Evolutionary conservation across 2,113 vertebrate genomes (phyloP), one percentile per base, ranked within the genome.

Genomic region (Tricholaema leucomelas): DNA sequence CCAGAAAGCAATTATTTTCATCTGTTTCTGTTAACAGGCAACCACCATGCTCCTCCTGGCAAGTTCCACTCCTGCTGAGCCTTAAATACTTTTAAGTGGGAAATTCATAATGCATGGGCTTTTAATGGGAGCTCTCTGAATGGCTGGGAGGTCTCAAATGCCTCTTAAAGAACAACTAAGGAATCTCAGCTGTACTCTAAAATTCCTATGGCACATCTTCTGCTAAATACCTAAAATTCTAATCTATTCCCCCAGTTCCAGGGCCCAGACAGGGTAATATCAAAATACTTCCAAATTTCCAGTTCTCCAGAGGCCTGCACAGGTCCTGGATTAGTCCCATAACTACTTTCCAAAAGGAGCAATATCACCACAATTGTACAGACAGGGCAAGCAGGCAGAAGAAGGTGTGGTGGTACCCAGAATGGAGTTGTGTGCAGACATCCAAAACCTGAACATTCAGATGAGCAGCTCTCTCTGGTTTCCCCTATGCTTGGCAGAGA

Each of bases 111-210:
- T 25, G 72, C 54, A 28, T 52, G 85, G 76, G 25, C 67, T 86
- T 59, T 94, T 92, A 94, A 58, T 66, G 81, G 92, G 64, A 75
- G 28, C 44, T 94, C 74, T 84, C 48, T 75, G 64, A 90, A 79
- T 92, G 74, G 83, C 28, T 92, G 83, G 40, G 79, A 96, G 95
- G 95, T 95, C 92, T 95, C 95, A 91, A 93, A 74, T 90, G 90
- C 6, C 28, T 93, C 72, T 93, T 82, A 90, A 92, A 95, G 91
- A 24, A 90, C 56, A 64, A 92, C 91, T 44, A 16, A 92, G 64
- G 65, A 87, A 79, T 59, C 63, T 81, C 80, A 91, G 28, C 23
- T 36, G 9, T 66, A 74, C 59, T 95, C 54, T 61, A 23, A 85
- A 88, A 87, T 56, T 64, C 40, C 75, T 58, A 40, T 1, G 1